These are phyloP conservation scores for Diloba caeruleocephala DNA, from an alignment of 2,888 invertebrate genomes.

Conservation along the genomic window DNA sequence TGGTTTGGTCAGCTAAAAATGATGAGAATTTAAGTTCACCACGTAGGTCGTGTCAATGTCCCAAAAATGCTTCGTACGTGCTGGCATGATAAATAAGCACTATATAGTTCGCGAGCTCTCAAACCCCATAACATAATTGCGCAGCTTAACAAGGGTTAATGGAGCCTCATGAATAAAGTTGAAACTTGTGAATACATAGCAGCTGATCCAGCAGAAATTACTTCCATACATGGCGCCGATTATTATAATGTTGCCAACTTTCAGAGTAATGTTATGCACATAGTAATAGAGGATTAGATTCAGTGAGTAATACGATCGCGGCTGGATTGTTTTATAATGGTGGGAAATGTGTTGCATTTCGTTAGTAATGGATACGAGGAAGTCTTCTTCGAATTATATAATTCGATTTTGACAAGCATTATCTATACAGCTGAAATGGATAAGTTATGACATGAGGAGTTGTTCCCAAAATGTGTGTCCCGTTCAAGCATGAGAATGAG, in stretches of 20 bases:
- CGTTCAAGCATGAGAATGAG: too few relatives aligned
- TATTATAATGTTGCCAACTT: conserved; percentile 53
- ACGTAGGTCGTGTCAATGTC: too few relatives aligned
- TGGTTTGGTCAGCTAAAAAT: too few relatives aligned
- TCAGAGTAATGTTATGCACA: conserved; percentile 50
- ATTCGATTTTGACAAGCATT: too few relatives aligned
- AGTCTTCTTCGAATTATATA: too few relatives aligned
- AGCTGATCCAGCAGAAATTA: conserved; percentile 39
- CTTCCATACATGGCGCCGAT: conserved; percentile 39
- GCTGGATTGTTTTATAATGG: not conserved
- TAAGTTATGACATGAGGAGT: too few relatives aligned
- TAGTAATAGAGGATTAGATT: conserved; percentile 30
- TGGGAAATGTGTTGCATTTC: not conserved
- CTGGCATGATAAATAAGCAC: not conserved
- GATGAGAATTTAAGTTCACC: too few relatives aligned
- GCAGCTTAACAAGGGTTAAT: conserved; percentile 41
- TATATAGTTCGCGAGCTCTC: conserved; percentile 7
- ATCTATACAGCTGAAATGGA: too few relatives aligned
- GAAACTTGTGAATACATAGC: conserved; percentile 39
- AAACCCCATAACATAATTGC: conserved; percentile 29
- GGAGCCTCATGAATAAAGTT: conserved; percentile 52
- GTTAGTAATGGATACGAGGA: too few relatives aligned
- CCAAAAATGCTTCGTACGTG: too few relatives aligned
- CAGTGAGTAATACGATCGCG: not conserved
- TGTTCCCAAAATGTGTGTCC: too few relatives aligned